A percentile compares a stretch with the other conserved stretches of the same genome.
phyloP scores from a whole-genome alignment of 2,113 vertebrate species.

The Trematomus loennbergii region DNA sequence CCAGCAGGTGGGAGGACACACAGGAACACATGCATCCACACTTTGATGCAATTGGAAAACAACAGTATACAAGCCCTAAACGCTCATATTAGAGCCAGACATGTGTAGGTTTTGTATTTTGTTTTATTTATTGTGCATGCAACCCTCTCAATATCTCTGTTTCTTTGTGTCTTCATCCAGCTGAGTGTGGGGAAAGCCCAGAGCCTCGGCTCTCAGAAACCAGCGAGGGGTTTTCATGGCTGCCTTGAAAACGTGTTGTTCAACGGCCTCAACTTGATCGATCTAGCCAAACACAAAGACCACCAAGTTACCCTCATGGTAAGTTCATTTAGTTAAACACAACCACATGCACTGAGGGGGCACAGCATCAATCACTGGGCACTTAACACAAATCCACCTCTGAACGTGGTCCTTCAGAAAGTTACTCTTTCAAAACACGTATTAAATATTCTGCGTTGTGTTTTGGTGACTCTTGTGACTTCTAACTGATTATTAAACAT shows the following conservation, averaged over 20 bases:
- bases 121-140: background rate
- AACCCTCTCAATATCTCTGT: background rate
- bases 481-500: conserved; percentile 2
- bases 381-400: background rate
- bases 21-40: background rate
- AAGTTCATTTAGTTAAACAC: conserved; percentile 65
- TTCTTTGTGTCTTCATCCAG: conserved; percentile 70
- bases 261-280: conserved; percentile 89
- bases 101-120: background rate
- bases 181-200: conserved; percentile 90
- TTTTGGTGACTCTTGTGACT: conserved; percentile 8
- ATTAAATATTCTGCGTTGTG: background rate
- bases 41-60: no score
- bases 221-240: conserved; percentile 87
- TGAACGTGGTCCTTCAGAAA: background rate
- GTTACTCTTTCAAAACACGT: no score
- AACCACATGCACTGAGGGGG: background rate
- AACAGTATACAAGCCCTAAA: no score
- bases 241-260: conserved; percentile 94
- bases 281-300: conserved; percentile 81
- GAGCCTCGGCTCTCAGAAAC: conserved; percentile 81
- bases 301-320: conserved; percentile 86
- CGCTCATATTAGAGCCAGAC: background rate
- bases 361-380: background rate
- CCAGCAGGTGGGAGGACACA: conserved; percentile 71